Evolutionary conservation across 2,888 invertebrate genomes (phyloP).

Genomic region (Proisotoma minuta): DNA sequence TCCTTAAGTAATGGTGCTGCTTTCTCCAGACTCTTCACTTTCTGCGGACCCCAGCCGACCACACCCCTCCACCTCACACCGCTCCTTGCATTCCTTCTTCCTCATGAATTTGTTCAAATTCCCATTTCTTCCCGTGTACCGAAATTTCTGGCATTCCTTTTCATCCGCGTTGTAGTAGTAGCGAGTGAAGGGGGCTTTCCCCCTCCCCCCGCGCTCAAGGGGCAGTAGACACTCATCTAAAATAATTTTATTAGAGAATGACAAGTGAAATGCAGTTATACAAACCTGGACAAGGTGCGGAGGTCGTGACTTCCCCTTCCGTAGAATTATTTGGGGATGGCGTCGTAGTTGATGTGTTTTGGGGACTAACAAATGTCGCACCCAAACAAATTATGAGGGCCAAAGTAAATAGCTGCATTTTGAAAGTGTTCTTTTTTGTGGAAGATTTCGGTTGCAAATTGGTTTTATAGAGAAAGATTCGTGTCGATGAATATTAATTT

Average conservation of each 20-base stretch:
- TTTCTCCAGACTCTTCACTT: no score
- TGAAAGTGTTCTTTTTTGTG: no score
- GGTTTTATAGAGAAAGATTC: no score
- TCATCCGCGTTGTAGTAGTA: conserved; percentile 26
- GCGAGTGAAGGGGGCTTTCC: conserved; percentile 32
- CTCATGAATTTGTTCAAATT: conserved; percentile 26
- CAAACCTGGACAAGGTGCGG: conserved; percentile 20
- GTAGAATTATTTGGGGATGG: background rate
- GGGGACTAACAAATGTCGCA: background rate
- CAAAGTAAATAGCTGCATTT: no score
- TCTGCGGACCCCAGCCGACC: no score
- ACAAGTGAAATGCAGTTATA: background rate
- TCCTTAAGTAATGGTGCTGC: no score
- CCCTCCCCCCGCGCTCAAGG: conserved; percentile 17
- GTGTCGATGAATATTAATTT: no score
- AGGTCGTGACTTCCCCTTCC: no score
- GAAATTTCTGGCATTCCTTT: conserved; percentile 24
- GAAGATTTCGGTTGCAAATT: no score
- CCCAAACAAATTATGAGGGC: no score
- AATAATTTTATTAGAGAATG: conserved; percentile 1
- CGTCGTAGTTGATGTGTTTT: no score
- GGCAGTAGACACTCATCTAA: conserved; percentile 22
- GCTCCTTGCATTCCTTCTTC: conserved; percentile 21
- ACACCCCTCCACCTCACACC: conserved; percentile 12
- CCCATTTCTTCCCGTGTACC: conserved; percentile 30